Evolutionary conservation across 2,113 vertebrate genomes (phyloP).

Genomic region (Rhynchopsitta pachyrhyncha): DNA sequence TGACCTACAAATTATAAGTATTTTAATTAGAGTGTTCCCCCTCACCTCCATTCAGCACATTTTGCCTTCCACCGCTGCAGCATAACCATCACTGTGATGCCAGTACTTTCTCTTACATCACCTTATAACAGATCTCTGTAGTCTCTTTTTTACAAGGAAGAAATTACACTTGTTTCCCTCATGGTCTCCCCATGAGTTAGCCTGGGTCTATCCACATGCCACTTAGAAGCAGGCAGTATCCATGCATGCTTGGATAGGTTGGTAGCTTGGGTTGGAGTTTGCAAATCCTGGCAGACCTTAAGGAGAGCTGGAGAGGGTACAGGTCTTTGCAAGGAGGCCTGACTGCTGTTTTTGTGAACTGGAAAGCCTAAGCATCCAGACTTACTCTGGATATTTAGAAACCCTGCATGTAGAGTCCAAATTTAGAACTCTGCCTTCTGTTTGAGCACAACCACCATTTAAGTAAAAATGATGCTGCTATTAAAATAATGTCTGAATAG

Average conservation of each 20-base stretch:
- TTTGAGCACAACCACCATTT: background rate
- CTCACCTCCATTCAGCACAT: background rate
- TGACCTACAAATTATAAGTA: background rate
- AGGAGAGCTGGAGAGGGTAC: background rate
- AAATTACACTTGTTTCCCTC: background rate
- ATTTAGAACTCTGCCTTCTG: background rate
- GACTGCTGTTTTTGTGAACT: background rate
- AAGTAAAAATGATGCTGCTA: background rate
- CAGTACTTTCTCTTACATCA: background rate
- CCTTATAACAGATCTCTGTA: background rate
- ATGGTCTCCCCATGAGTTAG: rapidly evolving
- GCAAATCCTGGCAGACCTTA: background rate
- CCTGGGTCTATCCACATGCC: background rate
- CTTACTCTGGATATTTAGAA: background rate
- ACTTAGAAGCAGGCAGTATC: background rate
- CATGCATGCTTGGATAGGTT: background rate
- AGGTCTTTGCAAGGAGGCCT: background rate
- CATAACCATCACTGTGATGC: background rate
- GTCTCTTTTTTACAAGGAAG: background rate
- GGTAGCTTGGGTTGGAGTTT: background rate
- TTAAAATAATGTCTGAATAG: background rate
- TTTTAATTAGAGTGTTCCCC: background rate
- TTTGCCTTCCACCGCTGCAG: background rate
- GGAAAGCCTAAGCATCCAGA: background rate
- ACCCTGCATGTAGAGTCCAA: background rate